phyloP scores from a whole-genome alignment of 2,888 invertebrate species.

The Dermolepida albohirtum region DNA sequence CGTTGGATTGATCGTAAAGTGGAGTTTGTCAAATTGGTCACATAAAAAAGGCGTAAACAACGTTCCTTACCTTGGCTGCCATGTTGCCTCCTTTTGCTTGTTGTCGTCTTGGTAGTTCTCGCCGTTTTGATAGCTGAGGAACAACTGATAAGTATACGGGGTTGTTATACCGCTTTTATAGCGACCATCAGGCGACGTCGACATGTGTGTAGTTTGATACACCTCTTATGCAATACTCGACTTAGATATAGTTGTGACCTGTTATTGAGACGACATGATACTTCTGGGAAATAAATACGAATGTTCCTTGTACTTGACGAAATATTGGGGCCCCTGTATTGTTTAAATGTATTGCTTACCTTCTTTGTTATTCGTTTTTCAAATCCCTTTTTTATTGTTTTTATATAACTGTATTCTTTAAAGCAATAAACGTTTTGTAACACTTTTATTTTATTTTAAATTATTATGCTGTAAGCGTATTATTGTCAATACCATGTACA shows the following conservation, averaged over 20 bases:
- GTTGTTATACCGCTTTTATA: constrained; percentile 53
- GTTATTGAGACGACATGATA: constrained; percentile 53
- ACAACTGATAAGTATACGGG: constrained; percentile 53
- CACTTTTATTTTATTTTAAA: too few species aligned
- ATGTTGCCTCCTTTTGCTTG: constrained; percentile 35
- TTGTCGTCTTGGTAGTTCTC: constrained; percentile 45
- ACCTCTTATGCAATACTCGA: constrained; percentile 52
- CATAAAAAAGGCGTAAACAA: constrained; percentile 41
- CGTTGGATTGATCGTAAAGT: constrained; percentile 39
- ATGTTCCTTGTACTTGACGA: constrained; percentile 40
- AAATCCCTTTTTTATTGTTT: too few species aligned
- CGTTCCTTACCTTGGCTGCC: constrained; percentile 54
- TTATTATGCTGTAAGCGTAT: too few species aligned
- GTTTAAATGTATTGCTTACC: too few species aligned
- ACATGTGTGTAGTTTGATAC: constrained; percentile 52
- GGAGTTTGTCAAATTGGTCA: constrained; percentile 45
- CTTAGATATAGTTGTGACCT: constrained; percentile 50
- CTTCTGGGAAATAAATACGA: constrained; percentile 52
- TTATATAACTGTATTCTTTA: too few species aligned
- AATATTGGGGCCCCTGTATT: constrained; percentile 4
- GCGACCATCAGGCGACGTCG: constrained; percentile 43
- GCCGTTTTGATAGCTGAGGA: constrained; percentile 49
- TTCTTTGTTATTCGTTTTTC: too few species aligned
- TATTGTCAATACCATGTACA: too few species aligned
- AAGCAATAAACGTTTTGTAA: too few species aligned